These are phyloP conservation scores for Leptopilina myrica DNA, from an alignment of 2,888 invertebrate genomes.

Conservation along the genomic window DNA sequence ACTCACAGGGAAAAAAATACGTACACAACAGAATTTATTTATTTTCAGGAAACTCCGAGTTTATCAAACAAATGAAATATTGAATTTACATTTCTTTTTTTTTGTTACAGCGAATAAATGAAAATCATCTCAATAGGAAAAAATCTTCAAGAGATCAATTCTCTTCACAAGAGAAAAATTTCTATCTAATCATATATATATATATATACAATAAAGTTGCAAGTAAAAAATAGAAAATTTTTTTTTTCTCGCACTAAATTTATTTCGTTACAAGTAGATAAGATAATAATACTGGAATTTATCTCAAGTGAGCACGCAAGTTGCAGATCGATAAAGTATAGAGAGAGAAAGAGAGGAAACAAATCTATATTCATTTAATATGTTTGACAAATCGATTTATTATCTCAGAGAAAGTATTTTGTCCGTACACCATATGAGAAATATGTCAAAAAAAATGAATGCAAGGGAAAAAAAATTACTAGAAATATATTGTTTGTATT, in stretches of 20 bases:
- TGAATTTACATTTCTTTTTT: too few species aligned
- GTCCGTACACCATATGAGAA: not conserved
- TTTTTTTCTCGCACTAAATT: not conserved
- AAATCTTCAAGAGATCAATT: too few species aligned
- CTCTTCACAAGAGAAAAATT: too few species aligned
- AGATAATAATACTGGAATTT: not conserved
- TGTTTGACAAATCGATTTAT: constrained; percentile 8
- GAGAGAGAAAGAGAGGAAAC: not conserved
- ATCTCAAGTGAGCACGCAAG: not conserved
- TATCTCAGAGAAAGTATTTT: not conserved
- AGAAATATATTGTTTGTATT: not conserved
- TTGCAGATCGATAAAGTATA: not conserved
- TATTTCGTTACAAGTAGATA: constrained; percentile 1
- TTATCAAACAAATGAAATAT: too few species aligned
- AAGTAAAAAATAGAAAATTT: not conserved
- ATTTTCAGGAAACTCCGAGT: too few species aligned
- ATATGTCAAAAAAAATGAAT: not conserved
- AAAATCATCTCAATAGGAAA: too few species aligned
- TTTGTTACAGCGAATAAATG: too few species aligned
- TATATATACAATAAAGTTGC: too few species aligned
- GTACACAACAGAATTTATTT: too few species aligned
- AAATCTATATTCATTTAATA: not conserved
- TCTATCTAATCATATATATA: too few species aligned
- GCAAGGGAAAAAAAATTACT: not conserved
- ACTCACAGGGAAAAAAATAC: too few species aligned